phyloP scores from a whole-genome alignment of 37 sponge, comb jelly and placozoan species.

The Mnemiopsis leidyi region DNA sequence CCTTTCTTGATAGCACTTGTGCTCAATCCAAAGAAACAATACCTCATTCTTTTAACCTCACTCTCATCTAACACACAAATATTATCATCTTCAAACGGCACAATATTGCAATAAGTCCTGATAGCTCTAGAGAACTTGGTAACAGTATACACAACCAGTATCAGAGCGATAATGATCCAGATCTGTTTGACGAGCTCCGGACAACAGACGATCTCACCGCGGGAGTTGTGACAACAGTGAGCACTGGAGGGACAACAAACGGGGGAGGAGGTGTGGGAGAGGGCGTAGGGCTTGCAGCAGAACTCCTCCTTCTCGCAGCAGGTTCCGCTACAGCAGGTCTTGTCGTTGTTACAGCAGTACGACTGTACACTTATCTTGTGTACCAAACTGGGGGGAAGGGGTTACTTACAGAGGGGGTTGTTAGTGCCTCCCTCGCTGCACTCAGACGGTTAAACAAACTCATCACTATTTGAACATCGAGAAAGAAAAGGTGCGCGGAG shows the following conservation, averaged over 20 bases:
- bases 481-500: too few species aligned
- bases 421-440: not conserved
- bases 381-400: not conserved
- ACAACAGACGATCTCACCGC: constrained; percentile 17
- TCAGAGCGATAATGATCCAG: not conserved
- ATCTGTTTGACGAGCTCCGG: not conserved
- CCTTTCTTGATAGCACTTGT: not conserved
- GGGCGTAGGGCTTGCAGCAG: not conserved
- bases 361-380: not conserved
- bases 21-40: not conserved
- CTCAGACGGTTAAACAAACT: too few species aligned
- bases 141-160: not conserved
- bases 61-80: not conserved
- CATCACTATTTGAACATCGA: too few species aligned
- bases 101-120: not conserved
- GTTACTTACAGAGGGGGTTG: not conserved
- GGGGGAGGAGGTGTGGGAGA: not conserved
- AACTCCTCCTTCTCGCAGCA: not conserved
- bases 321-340: not conserved
- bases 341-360: not conserved
- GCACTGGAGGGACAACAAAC: not conserved
- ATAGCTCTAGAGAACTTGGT: not conserved
- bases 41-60: not conserved
- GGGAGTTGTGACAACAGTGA: not conserved
- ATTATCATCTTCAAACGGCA: constrained; percentile 8